Base-by-base conservation (phyloP, 2,888 invertebrate species). In the Pachydiplax longipennis region DNA sequence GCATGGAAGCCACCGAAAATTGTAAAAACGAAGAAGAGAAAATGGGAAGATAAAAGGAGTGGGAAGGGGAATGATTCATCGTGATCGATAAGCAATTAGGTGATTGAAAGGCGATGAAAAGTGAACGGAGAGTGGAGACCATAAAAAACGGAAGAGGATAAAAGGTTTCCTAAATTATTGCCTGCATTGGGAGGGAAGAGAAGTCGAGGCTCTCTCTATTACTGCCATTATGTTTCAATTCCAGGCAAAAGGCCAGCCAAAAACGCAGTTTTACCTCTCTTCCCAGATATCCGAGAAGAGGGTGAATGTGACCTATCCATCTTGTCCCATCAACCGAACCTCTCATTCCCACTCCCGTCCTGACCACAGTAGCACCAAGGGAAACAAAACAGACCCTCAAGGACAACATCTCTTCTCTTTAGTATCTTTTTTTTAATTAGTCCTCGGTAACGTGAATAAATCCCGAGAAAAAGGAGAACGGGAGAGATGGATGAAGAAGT, bases 61-160 rank as follows among this genome's bases (percentile, higher is more conserved):
- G 37, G 37, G 22, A 5, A 12, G 15, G 40, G 37, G 81, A n/a
- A 81, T 40, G 81, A 81, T 81, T 40, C 37, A 81, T 81, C n/a
- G 18, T 22, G 81, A 81, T 81, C 81, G 81, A 81, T 81, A 81
- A 81, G 40, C 81, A 81, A 81, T 81, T 81, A 81, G 40, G 40
- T 31, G 81, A 81, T 81, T 81, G 81, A 44, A 81, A 81, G 40
- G 40, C 81, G 81, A 44, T 81, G 40, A 81, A 81, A 44, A 81
- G 81, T 44, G 40, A 40, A 18, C 18, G 22, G 81, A 31, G 40
- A 44, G 37, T 40, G 81, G 37, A n/a, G 22, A n/a, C 22, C 4
- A 31, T 15, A n/a, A 37, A 40, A 53, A 53, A 53, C 15, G 81
- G 81, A 81, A 37, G 22, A n/a, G 81, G 81, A 81, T 40, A 37